A percentile compares a stretch with the other conserved stretches of the same genome.
phyloP scores from a whole-genome alignment of 2,797 vertebrate species.

The Pangasius djambal region DNA sequence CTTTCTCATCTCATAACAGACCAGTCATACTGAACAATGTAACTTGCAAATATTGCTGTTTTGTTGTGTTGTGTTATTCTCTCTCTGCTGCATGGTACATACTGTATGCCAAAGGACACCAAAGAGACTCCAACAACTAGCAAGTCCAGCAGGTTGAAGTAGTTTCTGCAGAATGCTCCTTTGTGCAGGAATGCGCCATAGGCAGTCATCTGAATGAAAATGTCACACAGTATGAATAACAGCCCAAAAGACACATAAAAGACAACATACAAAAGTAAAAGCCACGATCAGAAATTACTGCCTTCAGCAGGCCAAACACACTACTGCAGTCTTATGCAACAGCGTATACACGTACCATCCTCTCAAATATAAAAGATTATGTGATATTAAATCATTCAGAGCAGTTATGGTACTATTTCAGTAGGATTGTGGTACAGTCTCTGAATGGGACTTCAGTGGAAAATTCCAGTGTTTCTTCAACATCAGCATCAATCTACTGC shows the following conservation, averaged over 20 bases:
- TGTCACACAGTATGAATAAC: neutral
- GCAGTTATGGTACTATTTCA: neutral
- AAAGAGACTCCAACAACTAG: slow-evolving; percentile 97
- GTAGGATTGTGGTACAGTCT: neutral
- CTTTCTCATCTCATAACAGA: neutral
- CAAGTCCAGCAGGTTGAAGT: slow-evolving; percentile 97
- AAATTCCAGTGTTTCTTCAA: slow-evolving; percentile 1
- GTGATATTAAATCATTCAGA: neutral
- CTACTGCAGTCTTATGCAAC: neutral
- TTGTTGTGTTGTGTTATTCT: neutral
- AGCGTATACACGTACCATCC: too few species aligned
- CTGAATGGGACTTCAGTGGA: neutral
- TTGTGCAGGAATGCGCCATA: slow-evolving; percentile 98
- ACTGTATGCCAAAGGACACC: slow-evolving; percentile 98
- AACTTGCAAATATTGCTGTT: too few species aligned
- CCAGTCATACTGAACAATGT: neutral
- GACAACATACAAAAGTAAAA: neutral
- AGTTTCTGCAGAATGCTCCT: slow-evolving; percentile 98
- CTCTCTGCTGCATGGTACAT: slow-evolving; percentile 67
- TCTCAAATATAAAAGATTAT: neutral
- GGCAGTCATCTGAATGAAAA: slow-evolving; percentile 87
- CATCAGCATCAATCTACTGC: neutral
- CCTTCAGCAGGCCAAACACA: neutral
- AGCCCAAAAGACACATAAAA: neutral
- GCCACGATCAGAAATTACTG: neutral